phyloP scores from a whole-genome alignment of 2,113 vertebrate species.

The Shinisaurus crocodilurus region DNA sequence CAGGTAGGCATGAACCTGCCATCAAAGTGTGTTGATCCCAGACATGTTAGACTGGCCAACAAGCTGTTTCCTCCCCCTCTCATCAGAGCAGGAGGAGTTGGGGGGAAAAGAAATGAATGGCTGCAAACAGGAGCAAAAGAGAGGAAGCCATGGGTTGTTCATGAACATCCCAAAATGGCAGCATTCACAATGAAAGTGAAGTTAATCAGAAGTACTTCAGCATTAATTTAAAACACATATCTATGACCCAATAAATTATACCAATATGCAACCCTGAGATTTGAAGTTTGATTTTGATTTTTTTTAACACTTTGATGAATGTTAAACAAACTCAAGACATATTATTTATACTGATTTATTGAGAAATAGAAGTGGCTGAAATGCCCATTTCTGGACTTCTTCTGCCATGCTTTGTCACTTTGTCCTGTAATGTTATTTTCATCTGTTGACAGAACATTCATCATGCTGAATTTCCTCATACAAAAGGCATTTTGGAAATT shows the following conservation, averaged over 20 bases:
- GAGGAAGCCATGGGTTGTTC: background rate
- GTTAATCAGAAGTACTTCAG: background rate
- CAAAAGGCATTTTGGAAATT: constrained; percentile 6
- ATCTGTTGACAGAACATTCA: background rate
- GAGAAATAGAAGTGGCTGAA: background rate
- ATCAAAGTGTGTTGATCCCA: background rate
- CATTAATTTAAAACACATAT: background rate
- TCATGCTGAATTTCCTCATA: background rate
- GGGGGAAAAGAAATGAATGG: background rate
- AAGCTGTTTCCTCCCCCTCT: no score
- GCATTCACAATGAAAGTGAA: background rate
- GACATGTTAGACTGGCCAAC: background rate
- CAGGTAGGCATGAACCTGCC: background rate
- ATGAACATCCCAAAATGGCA: background rate
- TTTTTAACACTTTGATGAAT: background rate
- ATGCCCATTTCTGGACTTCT: background rate
- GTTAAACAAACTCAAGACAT: background rate
- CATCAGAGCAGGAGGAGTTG: background rate
- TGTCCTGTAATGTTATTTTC: background rate
- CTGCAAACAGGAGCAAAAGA: background rate
- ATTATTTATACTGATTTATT: background rate
- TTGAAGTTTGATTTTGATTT: background rate
- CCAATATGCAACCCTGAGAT: no score
- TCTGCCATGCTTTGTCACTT: background rate
- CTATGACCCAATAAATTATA: background rate